Evolutionary conservation across 2,113 vertebrate species (phyloP), one percentile per base, ranked within the genome.

Genomic region (Pelobates fuscus): DNA sequence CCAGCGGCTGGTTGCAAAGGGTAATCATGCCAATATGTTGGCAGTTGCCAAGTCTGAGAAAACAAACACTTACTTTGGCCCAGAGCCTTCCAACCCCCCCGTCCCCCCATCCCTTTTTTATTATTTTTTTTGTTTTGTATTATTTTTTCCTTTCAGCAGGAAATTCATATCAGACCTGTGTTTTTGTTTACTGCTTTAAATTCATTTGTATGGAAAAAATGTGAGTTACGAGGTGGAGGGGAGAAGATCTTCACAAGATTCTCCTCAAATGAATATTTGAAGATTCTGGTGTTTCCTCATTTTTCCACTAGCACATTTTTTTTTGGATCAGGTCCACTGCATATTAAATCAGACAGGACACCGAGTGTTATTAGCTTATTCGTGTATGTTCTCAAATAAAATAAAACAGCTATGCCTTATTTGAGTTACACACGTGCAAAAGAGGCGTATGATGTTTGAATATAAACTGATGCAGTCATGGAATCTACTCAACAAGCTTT

Each of bases 31-130:
- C 64, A 68, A 69, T 70, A 27, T 20, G 3, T 24, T 79, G 32
- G 71, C 46, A n/a, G 49, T 1, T 54, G 57, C 55, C 69, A 71
- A 23, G 69, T 46, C 44, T 18, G 43, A 60, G 23, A 79, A 71
- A 80, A 72, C 75, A 72, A 82, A 73, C 76, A 78, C 26, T 67
- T 29, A 29, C 17, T 62, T 78, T 83, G 64, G 71, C 73, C 79
- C 55, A 5, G 23, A 30, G 64, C 67, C 80, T 67, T 14, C n/a
- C n/a, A n/a, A n/a, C n/a, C n/a, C n/a, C n/a, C n/a, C n/a, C n/a
- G n/a, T n/a, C n/a, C n/a, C n/a, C n/a, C n/a, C n/a, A n/a, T n/a
- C n/a, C n/a, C n/a, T n/a, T n/a, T n/a, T n/a, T n/a, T n/a, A n/a
- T n/a, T n/a, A n/a, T 24, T 11, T 30, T 76, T 66, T 79, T 75